These are phyloP conservation scores for Tetramorium parvispinum DNA, from an alignment of 1,140 invertebrate species.

Conservation along the genomic window DNA sequence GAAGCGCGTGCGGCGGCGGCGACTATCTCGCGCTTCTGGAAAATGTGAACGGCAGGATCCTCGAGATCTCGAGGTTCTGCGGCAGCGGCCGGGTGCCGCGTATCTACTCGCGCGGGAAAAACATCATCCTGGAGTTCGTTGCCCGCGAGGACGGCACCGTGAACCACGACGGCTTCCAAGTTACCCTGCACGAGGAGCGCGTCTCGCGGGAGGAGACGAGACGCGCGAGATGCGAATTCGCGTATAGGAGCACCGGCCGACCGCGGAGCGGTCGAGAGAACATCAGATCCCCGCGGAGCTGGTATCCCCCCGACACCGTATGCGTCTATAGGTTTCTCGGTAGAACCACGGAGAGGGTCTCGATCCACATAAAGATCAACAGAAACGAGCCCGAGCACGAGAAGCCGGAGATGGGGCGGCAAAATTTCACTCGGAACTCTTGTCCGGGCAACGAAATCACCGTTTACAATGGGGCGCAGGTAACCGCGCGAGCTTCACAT, in stretches of 20 bases:
- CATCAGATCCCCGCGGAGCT: conserved; percentile 75
- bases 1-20: conserved; percentile 70
- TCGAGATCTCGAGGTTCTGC: conserved; percentile 80
- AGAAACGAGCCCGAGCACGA: conserved; percentile 70
- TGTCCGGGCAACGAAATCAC: conserved; percentile 81
- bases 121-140: conserved; percentile 79
- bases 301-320: conserved; percentile 80
- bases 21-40: conserved; percentile 79
- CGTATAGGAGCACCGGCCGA: conserved; percentile 68
- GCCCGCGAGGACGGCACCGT: conserved; percentile 79
- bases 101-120: conserved; percentile 78
- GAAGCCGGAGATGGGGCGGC: conserved; percentile 45
- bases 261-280: conserved; percentile 70
- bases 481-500: background rate
- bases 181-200: conserved; percentile 79
- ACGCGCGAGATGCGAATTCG: conserved; percentile 76
- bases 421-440: conserved; percentile 74
- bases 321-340: conserved; percentile 80
- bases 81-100: conserved; percentile 78
- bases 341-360: conserved; percentile 74
- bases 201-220: conserved; percentile 24
- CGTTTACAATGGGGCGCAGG: conserved; percentile 78
- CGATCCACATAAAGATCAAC: conserved; percentile 79
- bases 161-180: conserved; percentile 80
- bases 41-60: conserved; percentile 75